Conservation (phyloP, 2,113 vertebrate genomes). For the Otis tarda region DNA sequence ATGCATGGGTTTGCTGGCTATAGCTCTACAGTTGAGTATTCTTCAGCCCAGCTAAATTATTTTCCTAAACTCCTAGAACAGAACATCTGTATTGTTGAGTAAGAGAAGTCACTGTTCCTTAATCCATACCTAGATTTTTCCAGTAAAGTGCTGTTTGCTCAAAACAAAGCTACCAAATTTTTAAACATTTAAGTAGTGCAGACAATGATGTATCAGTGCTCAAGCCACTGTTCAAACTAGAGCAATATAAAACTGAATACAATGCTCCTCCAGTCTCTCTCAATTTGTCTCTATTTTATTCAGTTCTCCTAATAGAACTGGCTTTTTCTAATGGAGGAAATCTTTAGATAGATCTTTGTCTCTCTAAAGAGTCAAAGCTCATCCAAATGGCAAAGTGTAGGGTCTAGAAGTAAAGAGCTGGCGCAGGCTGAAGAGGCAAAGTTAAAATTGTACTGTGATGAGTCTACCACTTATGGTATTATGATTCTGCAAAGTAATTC, state of each 20-base stretch:
- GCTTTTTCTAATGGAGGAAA: neutral
- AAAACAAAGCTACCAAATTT: neutral
- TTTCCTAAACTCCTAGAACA: neutral
- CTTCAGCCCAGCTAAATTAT: neutral
- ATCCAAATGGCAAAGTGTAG: neutral
- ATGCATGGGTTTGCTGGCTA: neutral
- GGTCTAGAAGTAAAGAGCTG: neutral
- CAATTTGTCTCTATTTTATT: conserved; percentile 24
- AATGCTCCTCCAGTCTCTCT: neutral
- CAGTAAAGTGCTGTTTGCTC: neutral
- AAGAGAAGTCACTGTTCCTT: neutral
- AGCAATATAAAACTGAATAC: neutral
- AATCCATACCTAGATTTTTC: neutral
- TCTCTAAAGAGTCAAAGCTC: neutral
- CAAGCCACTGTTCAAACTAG: neutral
- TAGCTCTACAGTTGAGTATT: neutral
- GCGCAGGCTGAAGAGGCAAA: neutral
- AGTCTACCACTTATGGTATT: neutral
- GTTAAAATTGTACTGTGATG: neutral
- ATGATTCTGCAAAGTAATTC: neutral
- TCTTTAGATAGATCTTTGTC: neutral
- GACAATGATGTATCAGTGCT: neutral
- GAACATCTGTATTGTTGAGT: neutral
- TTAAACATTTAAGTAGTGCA: neutral
- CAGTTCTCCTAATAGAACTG: neutral